A percentile compares a stretch with the other conserved stretches of the same genome.
Conservation (phyloP, 2,888 invertebrate species). For the Abrostola triplasia region DNA sequence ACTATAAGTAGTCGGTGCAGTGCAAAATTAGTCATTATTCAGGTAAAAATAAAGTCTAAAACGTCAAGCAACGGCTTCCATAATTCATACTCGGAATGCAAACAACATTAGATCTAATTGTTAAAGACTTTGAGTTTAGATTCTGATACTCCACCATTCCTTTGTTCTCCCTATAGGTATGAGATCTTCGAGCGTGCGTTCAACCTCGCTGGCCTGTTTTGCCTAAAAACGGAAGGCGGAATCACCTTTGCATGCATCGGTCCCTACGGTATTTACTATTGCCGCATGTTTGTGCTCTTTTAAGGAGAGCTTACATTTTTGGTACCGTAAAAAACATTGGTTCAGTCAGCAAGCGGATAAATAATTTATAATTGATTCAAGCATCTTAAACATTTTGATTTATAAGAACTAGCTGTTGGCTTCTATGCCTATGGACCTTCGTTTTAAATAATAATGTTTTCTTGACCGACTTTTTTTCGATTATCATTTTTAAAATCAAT, state of each 20-base stretch:
- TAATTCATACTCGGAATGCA: constrained; percentile 18
- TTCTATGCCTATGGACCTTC: too few species aligned
- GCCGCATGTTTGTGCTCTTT: constrained; percentile 55
- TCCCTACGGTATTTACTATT: constrained; percentile 48
- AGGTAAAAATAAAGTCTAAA: constrained; percentile 35
- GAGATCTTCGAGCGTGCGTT: constrained; percentile 52
- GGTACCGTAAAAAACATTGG: constrained; percentile 8
- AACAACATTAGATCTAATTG: constrained; percentile 50
- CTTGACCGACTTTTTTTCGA: too few species aligned
- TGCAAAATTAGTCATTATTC: constrained; percentile 31
- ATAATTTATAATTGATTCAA: background rate
- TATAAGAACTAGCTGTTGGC: too few species aligned
- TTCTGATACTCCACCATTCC: constrained; percentile 45
- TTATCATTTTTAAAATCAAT: too few species aligned
- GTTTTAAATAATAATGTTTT: too few species aligned
- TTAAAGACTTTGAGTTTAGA: constrained; percentile 41
- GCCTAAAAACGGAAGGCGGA: constrained; percentile 78
- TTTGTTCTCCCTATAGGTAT: constrained; percentile 58
- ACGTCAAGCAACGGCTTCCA: constrained; percentile 19
- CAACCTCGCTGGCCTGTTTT: constrained; percentile 70
- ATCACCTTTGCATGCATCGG: constrained; percentile 57
- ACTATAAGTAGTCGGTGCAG: background rate
- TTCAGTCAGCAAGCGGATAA: background rate
- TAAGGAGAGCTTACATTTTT: constrained; percentile 24
- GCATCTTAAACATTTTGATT: background rate